Evolutionary conservation across 2,888 invertebrate genomes (phyloP), one percentile per base, ranked within the genome.

Genomic region (Drosophila subsilvestris): DNA sequence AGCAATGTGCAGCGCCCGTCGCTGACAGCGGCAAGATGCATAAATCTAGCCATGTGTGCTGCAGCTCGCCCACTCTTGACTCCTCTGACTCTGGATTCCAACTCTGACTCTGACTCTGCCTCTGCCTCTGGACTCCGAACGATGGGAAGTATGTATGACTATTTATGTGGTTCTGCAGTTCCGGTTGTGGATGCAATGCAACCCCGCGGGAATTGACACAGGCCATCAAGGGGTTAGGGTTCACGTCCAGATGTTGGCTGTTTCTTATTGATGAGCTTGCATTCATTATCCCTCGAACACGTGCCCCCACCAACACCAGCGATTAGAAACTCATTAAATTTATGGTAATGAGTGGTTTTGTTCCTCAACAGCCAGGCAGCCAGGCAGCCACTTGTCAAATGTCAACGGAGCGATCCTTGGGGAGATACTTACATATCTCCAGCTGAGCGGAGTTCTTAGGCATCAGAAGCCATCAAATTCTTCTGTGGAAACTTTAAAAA

Each of bases 241-340:
- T 54, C 60, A 62, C 0, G 7, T 37, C 50, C 86, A 86, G 74
- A 86, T 86, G 84, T 66, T 62, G 54, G 54, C 44, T 48, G 43
- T 25, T 25, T 43, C 45, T 58, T 78, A 84, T 86, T 86, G 75
- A 88, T 86, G 89, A 20, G 50, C 49, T 48, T 56, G 48, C 83
- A 89, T 89, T 85, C 88, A 89, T 89, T 89, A 86, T 78, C 32
- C 63, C 75, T 50, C 61, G 73, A 79, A 76, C 89, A 87, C 89
- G 89, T 89, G 89, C 88, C 81, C 77, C 57, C 57, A 14, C 22
- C 74, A 75, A 74, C 57, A 17, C 22, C 73, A 76, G 75, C 84
- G 90, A 90, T 90, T 90, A 90, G 90, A 90, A 90, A 85, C 80
- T 84, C 90, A 89, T 90, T 90, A 90, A 89, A 89, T 79, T 84